Evolutionary conservation across 2,888 invertebrate genomes (phyloP), one percentile per base, ranked within the genome.

Genomic region (Melieria picta): DNA sequence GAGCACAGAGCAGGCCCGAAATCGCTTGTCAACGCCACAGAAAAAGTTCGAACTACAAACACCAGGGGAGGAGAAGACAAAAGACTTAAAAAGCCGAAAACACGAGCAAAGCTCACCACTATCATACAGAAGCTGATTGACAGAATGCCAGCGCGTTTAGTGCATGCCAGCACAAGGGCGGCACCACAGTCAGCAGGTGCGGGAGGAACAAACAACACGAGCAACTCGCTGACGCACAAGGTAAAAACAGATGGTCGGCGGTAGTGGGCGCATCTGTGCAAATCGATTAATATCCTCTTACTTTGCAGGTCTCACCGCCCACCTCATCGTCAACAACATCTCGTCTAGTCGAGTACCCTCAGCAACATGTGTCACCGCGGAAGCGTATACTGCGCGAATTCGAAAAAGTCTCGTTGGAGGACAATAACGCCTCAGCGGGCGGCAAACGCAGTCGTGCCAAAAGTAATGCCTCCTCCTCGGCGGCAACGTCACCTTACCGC

Each of bases 331-430:
- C 83, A 67, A 77, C 84, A 65, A 75, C 81, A 63, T 82, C 84
- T 66, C 82, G 85, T 79, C 81, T 86, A 80, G 83, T 85, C 79
- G 86, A 86, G 69, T 83, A 85, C 74, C 85, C 85, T 76, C 86
- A 86, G 74, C 87, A 87, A 73, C 86, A 87, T 79, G 93, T 94
- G 46, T 94, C 94, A 73, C 95, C 95, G 65, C 89, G 95, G 56
- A 95, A 95, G 84, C 90, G 95, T 78, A 93, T 94, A 86, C 88
- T 95, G 74, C 90, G 94, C 69, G 94, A 95, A 85, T 89, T 95
- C 82, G 95, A 95, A 84, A 90, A 92, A 80, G 93, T 93, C 7
- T 92, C 91, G 30, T 77, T 86, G 55, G 85, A 85, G 75, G 93
- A 93, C 80, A 90, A 90, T 69, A 77, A 72, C 42, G 63, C 71